Percentiles rank a stretch among this genome's conserved stretches.
Evolutionary conservation across 2,113 vertebrate genomes (phyloP).

Genomic region (Seriola aureovittata): DNA sequence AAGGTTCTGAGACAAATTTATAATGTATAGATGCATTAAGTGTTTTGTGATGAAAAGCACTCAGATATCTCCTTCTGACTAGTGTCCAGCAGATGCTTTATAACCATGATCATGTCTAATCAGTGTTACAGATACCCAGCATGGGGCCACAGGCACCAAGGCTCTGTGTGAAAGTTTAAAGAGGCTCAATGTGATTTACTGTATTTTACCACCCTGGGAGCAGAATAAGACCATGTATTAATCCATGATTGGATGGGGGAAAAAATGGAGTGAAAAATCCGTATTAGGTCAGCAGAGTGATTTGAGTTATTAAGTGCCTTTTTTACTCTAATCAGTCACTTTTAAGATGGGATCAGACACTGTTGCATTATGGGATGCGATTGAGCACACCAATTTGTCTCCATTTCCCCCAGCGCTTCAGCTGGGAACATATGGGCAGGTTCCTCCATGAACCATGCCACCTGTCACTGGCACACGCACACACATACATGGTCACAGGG

Average conservation of each 20-base stretch:
- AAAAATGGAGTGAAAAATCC: constrained; percentile 64
- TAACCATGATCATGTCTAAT: constrained; percentile 71
- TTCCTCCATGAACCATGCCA: constrained; percentile 60
- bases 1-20: not conserved
- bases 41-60: constrained; percentile 20
- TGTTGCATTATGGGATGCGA: constrained; percentile 69
- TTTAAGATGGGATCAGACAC: constrained; percentile 80
- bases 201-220: constrained; percentile 74
- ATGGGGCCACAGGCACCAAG: constrained; percentile 40
- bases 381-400: constrained; percentile 53
- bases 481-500: constrained; percentile 28
- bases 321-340: constrained; percentile 75
- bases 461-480: constrained; percentile 67
- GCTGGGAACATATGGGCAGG: constrained; percentile 70
- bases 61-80: constrained; percentile 44
- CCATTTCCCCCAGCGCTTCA: constrained; percentile 44
- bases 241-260: constrained; percentile 76
- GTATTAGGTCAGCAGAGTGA: constrained; percentile 69
- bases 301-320: constrained; percentile 77
- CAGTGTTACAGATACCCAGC: constrained; percentile 62
- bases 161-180: constrained; percentile 79
- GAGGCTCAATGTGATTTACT: constrained; percentile 69
- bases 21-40: not conserved
- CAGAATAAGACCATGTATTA: constrained; percentile 69
- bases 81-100: constrained; percentile 65